These are phyloP conservation scores for Pandemis cinnamomeana DNA, from an alignment of 2,888 invertebrate genomes.

Conservation along the genomic window DNA sequence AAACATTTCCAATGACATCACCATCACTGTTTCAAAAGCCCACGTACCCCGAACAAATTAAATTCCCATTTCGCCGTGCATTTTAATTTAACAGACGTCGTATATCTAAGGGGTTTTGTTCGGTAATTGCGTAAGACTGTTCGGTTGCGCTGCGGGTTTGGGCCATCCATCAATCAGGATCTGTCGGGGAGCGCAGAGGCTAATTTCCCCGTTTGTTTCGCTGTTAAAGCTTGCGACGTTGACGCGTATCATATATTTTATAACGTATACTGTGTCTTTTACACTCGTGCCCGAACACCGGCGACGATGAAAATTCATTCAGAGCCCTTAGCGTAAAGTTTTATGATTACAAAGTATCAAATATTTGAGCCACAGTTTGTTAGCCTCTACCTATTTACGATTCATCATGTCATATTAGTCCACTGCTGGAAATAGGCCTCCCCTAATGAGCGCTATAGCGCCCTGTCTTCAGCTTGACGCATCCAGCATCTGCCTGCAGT, in stretches of 20 bases:
- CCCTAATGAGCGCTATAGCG: too few species aligned
- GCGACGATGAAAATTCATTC: not conserved
- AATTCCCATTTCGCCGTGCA: constrained; percentile 28
- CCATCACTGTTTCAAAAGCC: not conserved
- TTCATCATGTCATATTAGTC: too few species aligned
- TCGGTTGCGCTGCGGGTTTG: constrained; percentile 57
- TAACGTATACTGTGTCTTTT: constrained; percentile 5
- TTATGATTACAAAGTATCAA: too few species aligned
- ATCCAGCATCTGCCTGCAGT: too few species aligned
- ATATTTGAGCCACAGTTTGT: too few species aligned
- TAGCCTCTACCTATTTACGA: too few species aligned
- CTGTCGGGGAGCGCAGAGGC: constrained; percentile 70
- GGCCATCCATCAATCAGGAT: constrained; percentile 81
- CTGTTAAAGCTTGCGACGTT: constrained; percentile 64
- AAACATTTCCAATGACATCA: not conserved
- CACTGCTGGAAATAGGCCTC: too few species aligned
- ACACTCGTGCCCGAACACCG: not conserved
- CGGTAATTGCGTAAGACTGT: constrained; percentile 70
- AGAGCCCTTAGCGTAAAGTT: not conserved
- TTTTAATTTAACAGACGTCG: constrained; percentile 44
- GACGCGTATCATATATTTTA: constrained; percentile 56
- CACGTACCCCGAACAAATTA: constrained; percentile 19
- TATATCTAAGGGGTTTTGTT: constrained; percentile 59
- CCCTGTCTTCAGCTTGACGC: too few species aligned
- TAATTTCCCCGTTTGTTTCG: constrained; percentile 83